Base-by-base conservation (phyloP, 2,888 invertebrate species). In the Tromatobia lineatoria region DNA sequence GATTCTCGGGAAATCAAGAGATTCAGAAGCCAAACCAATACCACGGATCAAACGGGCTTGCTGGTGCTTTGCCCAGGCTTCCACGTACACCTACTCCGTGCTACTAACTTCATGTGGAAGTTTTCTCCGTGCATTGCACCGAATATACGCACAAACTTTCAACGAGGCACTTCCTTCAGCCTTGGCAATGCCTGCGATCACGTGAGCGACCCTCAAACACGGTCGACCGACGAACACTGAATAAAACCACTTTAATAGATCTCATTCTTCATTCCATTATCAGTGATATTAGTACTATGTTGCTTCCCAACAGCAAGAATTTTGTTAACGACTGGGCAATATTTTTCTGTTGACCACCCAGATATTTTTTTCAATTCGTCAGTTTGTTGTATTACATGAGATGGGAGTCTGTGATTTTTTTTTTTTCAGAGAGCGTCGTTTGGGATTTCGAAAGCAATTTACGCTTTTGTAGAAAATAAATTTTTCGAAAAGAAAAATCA, bases 21-120 rank as follows among this genome's bases (percentile, higher is more conserved):
- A 64, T 50, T 79, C 38, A 47, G 38, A 76, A 76, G 79, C 79
- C 79, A 70, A 80, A 50, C 29, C 66, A 50, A 52, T 76, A 15
- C 71, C 45, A 23, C 18, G 64, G 75, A 80, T 83, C 75, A 83
- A 83, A 70, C 80, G 83, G 50, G 50, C 66, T 67, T 8, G 50
- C 23, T 29, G 13, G 38, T 66, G 52, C 79, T 79, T 64, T 66
- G 38, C 74, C 45, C 20, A 18, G 50, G 50, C 61, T 57, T 57
- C 42, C 50, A 45, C 66, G 57, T 45, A 66, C 47, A 34, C 67
- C 13, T 13, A 4, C 47, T 47, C 34, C 11, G 23, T 76, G 18
- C 25, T 18, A 38, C 66, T 6, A 80, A 80, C 66, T 80, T 76
- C 18, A 47, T 23, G 10, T 34, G 50, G 64, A 83, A 83, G 80